Base-by-base conservation (phyloP, 2,888 invertebrate genomes). In the Chrysina gloriosa region DNA sequence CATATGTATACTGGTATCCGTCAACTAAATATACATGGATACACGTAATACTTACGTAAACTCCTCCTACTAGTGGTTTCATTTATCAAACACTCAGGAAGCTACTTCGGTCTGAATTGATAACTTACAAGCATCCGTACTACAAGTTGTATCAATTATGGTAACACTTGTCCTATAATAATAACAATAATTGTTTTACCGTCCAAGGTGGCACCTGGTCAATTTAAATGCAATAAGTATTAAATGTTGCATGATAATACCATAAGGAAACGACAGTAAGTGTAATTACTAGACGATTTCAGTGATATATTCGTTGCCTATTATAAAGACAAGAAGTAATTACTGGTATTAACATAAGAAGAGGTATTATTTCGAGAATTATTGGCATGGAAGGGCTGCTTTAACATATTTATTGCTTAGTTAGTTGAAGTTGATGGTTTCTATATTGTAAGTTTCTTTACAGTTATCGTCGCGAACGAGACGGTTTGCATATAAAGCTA, bases 101-200 rank as follows among this genome's bases (percentile, higher is more conserved):
- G 67, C 70, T 69, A 70, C 66, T 71, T 70, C 70, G 71, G 70
- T 71, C 70, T 61, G 64, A 70, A 70, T 69, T 71, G 73, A 73
- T 73, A 73, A 71, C 34, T 21, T 36, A 31, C 61, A 48, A 39
- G 50, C 67, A 67, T 58, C 67, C 61, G 50, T 61, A 42, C 21
- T 19, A 34, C 39, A 16, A 25, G 16, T 42, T 42, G 58, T 42
- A 42, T 42, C 42, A 39, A 61, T 61, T 61, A 61, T 42, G 16
- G 42, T 27, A 61, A 27, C 42, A 61, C 58, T 61, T 61, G 45
- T 27, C 42, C 27, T 29, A 61, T 61, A 61, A 61, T 61, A 58
- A 58, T 42, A 58, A 58, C 16, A 61, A 61, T 61, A 61, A 61
- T 61, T 61, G 58, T 61, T 29, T 42, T 21, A 19, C 42, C 27